Evolutionary conservation across 1,140 invertebrate genomes (phyloP), one percentile per base, ranked within the genome.

Genomic region (Polypedilum vanderplanki): DNA sequence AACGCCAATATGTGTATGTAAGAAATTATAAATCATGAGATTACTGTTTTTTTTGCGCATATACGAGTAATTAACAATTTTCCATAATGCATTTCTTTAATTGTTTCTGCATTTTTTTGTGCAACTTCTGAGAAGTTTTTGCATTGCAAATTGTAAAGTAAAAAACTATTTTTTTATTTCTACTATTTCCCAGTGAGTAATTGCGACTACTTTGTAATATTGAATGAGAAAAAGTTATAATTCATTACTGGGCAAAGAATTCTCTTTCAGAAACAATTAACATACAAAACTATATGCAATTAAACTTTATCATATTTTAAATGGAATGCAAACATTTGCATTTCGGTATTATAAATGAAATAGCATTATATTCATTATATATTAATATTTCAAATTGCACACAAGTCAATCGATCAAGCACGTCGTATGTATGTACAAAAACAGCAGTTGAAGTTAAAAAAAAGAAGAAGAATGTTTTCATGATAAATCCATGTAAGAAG

Each of bases 41-140:
- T 57, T 57, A n/a, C 46, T n/a, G 41, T 46, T 9, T 15, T 12
- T 12, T 46, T 9, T 9, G 41, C 46, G n/a, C 12, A 57, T 12
- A 57, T n/a, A 57, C 46, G 46, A 57, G 46, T 70, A 70, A 70
- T 70, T 70, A 70, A 70, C 65, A 70, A 70, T 20, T 70, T 70
- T 70, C 65, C 65, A 70, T 70, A 70, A 22, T 70, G 65, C 65
- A 17, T 70, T 70, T 20, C 65, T 70, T 70, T 70, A 70, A 70
- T 70, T 70, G 65, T 22, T 70, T n/a, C 46, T 57, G 46, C 46
- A 57, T 57, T 57, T 46, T 46, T 57, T 57, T 57, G 46, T 57
- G 46, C 46, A 57, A 57, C 46, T 57, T 57, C 46, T n/a, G n/a
- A 57, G 46, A 57, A 57, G 15, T n/a, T n/a, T 57, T 57, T 57